Base-by-base conservation (phyloP, 2,113 vertebrate genomes). In the Ciconia maguari region DNA sequence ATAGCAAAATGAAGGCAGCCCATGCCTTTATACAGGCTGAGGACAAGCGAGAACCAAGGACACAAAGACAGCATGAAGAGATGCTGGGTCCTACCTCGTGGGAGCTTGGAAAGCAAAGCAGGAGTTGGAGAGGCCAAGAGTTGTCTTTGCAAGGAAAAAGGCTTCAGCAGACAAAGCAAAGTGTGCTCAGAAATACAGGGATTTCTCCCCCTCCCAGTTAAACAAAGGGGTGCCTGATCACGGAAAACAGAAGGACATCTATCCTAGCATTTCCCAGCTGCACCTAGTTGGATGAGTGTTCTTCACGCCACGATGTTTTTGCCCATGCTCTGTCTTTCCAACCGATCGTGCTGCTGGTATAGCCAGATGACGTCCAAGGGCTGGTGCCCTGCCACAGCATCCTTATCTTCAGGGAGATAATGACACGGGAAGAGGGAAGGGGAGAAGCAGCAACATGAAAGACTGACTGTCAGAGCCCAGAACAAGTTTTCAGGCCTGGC, bases 271-370 rank as follows among this genome's bases (percentile, higher is more conserved):
- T 71, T 79, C 32, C 79, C 55, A 70, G 0, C 36, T n/a, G 21
- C 6, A 29, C 16, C 32, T 51, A 13, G 9, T 6, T 36, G 41
- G 42, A 19, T 51, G 58, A 48, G 10, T 2, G 21, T 22, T 92
- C n/a, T 46, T 80, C 38, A 13, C 25, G 15, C 11, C 2, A 2
- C 0, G 3, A n/a, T 44, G 52, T 77, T 36, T 72, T 80, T 80
- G 30, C 26, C 54, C 7, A 0, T 21, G 10, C 11, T 90, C 42
- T 5, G 13, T 42, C 36, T 52, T 48, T 41, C 41, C 34, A 29
- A 3, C 8, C 0, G 0, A 4, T 18, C 0, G 0, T 55, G 16
- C 62, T 94, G 19, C 52, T 20, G 20, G 16, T 62, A 4, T 20
- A 34, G 71, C 36, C 6, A 5, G 83, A 11, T 34, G 52, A 30